Conservation (phyloP, 2,113 vertebrate genomes). For the Struthidea cinerea region DNA sequence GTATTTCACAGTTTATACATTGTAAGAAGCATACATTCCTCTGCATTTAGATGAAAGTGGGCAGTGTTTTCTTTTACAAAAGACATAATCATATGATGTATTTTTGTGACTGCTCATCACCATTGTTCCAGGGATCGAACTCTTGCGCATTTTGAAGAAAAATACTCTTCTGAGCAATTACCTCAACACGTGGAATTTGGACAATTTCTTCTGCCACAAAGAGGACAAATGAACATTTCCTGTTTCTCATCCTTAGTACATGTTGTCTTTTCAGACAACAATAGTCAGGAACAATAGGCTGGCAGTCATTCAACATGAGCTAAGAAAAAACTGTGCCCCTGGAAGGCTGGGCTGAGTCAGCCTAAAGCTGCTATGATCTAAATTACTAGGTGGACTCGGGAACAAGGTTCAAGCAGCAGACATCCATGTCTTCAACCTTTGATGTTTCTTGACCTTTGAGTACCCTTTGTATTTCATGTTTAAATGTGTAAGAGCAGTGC, state of each 20-base stretch:
- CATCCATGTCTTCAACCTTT: conserved; percentile 45
- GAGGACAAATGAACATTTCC: conserved; percentile 74
- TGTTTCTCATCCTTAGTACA: conserved; percentile 80
- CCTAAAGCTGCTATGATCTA: conserved; percentile 40
- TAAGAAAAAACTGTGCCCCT: conserved; percentile 48
- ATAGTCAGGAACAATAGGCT: conserved; percentile 75
- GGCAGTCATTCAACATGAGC: conserved; percentile 57
- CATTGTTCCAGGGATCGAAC: neutral
- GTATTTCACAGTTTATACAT: neutral
- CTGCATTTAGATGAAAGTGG: neutral
- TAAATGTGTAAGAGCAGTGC: neutral
- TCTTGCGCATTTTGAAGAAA: neutral
- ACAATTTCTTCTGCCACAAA: conserved; percentile 69
- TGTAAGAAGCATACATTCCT: neutral
- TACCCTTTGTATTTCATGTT: conserved; percentile 3
- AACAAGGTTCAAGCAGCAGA: conserved; percentile 60
- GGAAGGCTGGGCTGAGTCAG: conserved; percentile 64
- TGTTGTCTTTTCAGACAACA: conserved; percentile 77
- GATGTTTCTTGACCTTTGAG: conserved; percentile 43
- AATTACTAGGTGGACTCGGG: conserved; percentile 36
- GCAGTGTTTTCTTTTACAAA: neutral
- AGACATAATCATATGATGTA: neutral
- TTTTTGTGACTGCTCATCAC: neutral
- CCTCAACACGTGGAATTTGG: conserved; percentile 72
- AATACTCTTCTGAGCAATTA: conserved; percentile 53